Evolutionary conservation across 2,888 invertebrate genomes (phyloP), one percentile per base, ranked within the genome.

Genomic region (Sicus ferrugineus): DNA sequence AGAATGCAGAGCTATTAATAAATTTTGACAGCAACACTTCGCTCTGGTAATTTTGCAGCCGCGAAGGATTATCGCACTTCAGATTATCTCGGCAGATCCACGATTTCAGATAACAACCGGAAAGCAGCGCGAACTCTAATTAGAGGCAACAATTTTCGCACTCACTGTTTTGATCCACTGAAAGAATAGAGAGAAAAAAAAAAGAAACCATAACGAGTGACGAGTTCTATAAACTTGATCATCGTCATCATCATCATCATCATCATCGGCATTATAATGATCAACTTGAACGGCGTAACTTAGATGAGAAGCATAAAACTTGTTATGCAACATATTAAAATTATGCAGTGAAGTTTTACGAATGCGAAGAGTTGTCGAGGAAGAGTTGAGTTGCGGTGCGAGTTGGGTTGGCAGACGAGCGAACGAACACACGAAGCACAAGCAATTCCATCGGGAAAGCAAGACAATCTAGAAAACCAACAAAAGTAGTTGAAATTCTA

Each of bases 401-500:
- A 38, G 23, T 58, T 58, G 28, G 28, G 38, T 31, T 11, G 31
- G 28, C 58, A 31, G 2, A 21, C 34, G n/a, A 42, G 65, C 16
- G 19, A 26, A 38, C 11, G 19, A 9, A 11, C 30, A 16, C 63
- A 63, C 26, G 19, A 38, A 38, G 3, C n/a, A n/a, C 14, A 42
- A 11, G 31, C 58, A 58, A 59, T 59, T 67, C 48, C 67, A 59
- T 30, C 58, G 48, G 59, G 48, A 30, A 59, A 59, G 31, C 48
- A 59, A 67, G 46, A 67, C n/a, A 67, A 67, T 67, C 48, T 58
- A 67, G 67, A 67, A 67, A 66, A 66, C 26, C 56, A 31, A 46
- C 66, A 59, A 48, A 67, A 67, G 67, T 67, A 58, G 58, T 59
- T 67, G 67, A 59, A 67, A 58, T 67, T 67, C 67, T 67, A 67